Percentiles rank a stretch among this genome's conserved stretches.
These are phyloP conservation scores for Triplophysa dalaica DNA, from an alignment of 2,113 vertebrate genomes.

Conservation along the genomic window DNA sequence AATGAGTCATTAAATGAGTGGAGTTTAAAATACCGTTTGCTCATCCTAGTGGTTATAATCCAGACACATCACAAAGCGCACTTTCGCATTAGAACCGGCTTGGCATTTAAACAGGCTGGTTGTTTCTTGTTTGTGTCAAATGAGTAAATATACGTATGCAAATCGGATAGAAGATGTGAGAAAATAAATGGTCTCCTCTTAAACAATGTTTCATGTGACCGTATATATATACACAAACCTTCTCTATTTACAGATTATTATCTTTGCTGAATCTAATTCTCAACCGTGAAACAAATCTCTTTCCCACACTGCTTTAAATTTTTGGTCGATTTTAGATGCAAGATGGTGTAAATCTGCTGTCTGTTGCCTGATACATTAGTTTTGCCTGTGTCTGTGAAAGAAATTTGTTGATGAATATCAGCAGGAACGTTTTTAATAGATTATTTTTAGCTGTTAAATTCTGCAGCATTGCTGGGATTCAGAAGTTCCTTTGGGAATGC, in stretches of 20 bases:
- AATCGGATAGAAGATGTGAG: slow-evolving; percentile 8
- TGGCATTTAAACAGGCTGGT: neutral
- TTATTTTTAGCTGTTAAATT: slow-evolving; percentile 71
- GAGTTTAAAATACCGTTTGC: slow-evolving; percentile 55
- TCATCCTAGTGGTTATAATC: slow-evolving; percentile 30
- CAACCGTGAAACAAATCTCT: slow-evolving; percentile 15
- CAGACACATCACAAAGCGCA: neutral
- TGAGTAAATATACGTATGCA: slow-evolving; percentile 18
- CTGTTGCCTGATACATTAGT: slow-evolving; percentile 3
- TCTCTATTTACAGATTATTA: slow-evolving; percentile 35
- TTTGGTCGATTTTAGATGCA: slow-evolving; percentile 15
- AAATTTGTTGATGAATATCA: slow-evolving; percentile 59
- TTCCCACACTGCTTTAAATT: neutral
- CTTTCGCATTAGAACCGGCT: neutral
- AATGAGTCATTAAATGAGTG: slow-evolving; percentile 72
- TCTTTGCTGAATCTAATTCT: slow-evolving; percentile 34
- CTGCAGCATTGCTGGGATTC: slow-evolving; percentile 64
- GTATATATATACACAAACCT: neutral
- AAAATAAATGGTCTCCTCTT: slow-evolving; percentile 14
- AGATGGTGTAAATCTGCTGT: slow-evolving; percentile 16
- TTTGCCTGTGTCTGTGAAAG: slow-evolving; percentile 46
- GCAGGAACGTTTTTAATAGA: slow-evolving; percentile 56
- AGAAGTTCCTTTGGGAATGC: slow-evolving; percentile 56
- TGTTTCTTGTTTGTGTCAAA: slow-evolving; percentile 23
- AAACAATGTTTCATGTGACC: slow-evolving; percentile 20